A percentile compares a stretch with the other conserved stretches of the same genome.
phyloP scores from a whole-genome alignment of 2,888 invertebrate species.

The Melinaea menophilus region DNA sequence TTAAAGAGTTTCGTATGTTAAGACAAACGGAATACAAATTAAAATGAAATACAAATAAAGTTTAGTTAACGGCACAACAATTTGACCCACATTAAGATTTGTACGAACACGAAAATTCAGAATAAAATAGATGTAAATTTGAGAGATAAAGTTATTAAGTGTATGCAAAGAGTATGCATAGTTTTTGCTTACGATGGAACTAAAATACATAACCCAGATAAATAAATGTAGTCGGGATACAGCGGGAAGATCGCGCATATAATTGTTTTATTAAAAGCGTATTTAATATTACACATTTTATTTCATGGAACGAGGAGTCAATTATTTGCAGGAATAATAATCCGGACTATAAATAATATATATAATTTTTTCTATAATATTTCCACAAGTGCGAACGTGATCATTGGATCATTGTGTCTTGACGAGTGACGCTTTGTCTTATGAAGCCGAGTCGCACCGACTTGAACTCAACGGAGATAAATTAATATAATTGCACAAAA shows the following conservation, averaged over 20 bases:
- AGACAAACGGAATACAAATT: background rate
- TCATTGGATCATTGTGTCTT: too few relatives aligned
- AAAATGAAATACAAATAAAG: background rate
- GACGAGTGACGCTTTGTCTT: background rate
- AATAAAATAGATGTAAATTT: slow-evolving; percentile 1
- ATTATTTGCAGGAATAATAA: too few relatives aligned
- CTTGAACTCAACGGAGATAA: background rate
- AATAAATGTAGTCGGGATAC: too few relatives aligned
- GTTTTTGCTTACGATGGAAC: background rate
- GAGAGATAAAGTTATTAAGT: background rate
- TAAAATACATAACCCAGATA: background rate
- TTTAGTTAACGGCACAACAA: background rate
- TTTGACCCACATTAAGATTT: background rate
- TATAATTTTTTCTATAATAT: too few relatives aligned
- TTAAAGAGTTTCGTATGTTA: background rate
- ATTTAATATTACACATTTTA: too few relatives aligned
- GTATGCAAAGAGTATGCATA: background rate
- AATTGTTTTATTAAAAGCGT: too few relatives aligned
- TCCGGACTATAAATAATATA: too few relatives aligned
- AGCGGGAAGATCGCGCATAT: too few relatives aligned
- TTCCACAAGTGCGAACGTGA: too few relatives aligned
- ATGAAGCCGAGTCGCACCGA: background rate
- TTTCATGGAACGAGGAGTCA: too few relatives aligned
- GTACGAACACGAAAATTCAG: background rate
- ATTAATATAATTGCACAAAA: slow-evolving; percentile 5